Conservation (phyloP, 2,113 vertebrate genomes). For the Prochilodus magdalenae region DNA sequence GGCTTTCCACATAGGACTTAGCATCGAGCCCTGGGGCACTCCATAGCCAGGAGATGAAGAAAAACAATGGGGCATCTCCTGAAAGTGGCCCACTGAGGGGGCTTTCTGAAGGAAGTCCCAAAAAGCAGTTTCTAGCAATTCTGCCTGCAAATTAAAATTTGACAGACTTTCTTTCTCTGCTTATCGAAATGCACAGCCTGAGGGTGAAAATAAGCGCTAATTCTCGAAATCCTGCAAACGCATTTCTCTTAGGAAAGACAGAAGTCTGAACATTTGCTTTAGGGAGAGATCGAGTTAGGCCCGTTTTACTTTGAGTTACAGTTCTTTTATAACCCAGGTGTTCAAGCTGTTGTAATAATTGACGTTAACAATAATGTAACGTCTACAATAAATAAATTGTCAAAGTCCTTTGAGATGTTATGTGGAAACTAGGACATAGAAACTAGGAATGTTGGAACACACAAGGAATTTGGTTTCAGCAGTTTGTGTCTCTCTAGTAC, state of each 20-base stretch:
- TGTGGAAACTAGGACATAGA: too few relatives aligned
- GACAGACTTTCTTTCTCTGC: background rate
- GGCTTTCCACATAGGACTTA: conserved; percentile 3
- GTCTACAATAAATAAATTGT: too few relatives aligned
- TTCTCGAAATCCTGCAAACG: background rate
- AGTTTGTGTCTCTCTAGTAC: too few relatives aligned
- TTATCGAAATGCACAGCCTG: background rate
- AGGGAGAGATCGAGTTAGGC: background rate
- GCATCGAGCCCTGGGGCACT: background rate
- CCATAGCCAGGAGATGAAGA: too few relatives aligned
- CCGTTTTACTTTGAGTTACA: too few relatives aligned
- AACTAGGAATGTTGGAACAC: too few relatives aligned
- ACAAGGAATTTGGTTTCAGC: too few relatives aligned
- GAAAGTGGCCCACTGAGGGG: background rate
- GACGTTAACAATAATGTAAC: too few relatives aligned
- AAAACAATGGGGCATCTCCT: background rate
- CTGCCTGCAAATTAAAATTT: background rate
- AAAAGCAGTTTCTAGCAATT: background rate
- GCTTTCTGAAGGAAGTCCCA: background rate
- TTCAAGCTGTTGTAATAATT: too few relatives aligned
- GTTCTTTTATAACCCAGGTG: too few relatives aligned
- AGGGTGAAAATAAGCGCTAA: background rate
- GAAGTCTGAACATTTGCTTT: background rate
- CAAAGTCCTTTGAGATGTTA: too few relatives aligned
- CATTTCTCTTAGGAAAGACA: background rate